phyloP scores from a whole-genome alignment of 2,113 vertebrate species.

The Himantopus leucocephalus region DNA sequence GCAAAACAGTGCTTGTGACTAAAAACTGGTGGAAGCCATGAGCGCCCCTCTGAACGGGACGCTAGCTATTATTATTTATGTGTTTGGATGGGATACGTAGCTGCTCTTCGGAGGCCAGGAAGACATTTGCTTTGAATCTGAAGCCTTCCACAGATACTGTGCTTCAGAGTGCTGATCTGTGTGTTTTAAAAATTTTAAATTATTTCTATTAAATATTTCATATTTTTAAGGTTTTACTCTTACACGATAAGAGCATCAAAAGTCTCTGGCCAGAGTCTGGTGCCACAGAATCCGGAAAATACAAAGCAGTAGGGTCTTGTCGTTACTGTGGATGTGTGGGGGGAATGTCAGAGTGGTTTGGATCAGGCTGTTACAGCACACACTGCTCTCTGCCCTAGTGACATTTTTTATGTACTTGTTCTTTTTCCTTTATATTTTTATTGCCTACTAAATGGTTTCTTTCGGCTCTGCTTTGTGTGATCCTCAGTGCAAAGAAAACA shows the following conservation, averaged over 20 bases:
- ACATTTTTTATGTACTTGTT: slow-evolving; percentile 47
- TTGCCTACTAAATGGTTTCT: neutral
- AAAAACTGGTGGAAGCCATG: neutral
- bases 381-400: neutral
- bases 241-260: neutral
- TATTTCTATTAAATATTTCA: neutral
- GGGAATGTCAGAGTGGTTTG: slow-evolving; percentile 2
- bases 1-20: neutral
- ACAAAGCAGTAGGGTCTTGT: neutral
- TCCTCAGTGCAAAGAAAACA: neutral
- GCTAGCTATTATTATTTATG: neutral
- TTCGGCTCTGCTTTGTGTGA: slow-evolving; percentile 27
- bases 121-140: neutral
- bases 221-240: neutral
- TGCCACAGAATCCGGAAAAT: neutral
- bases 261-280: neutral
- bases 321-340: neutral
- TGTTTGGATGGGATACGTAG: neutral
- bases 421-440: slow-evolving; percentile 43
- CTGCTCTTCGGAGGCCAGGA: neutral
- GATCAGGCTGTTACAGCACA: neutral
- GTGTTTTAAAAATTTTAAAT: neutral
- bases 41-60: neutral
- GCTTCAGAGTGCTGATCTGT: neutral
- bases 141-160: neutral